phyloP scores from a whole-genome alignment of 1,140 invertebrate species.

The Ostrea denselamellosa region DNA sequence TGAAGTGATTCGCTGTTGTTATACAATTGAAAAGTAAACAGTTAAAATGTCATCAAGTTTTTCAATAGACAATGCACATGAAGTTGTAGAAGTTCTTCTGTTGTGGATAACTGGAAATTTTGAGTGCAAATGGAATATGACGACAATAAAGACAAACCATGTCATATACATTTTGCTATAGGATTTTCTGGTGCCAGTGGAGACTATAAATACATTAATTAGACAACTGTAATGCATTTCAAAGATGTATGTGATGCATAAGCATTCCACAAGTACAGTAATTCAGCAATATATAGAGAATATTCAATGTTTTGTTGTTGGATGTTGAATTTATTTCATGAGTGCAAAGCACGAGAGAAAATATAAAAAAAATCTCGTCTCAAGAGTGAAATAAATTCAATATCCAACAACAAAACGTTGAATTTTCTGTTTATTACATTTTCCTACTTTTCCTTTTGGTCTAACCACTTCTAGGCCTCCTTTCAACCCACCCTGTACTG shows the following conservation, averaged over 20 bases:
- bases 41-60: background rate
- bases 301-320: too few relatives aligned
- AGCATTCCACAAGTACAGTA: background rate
- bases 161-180: background rate
- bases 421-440: too few relatives aligned
- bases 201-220: background rate
- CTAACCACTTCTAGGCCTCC: too few relatives aligned
- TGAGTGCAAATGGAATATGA: background rate
- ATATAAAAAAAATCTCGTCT: too few relatives aligned
- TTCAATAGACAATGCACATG: background rate
- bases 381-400: too few relatives aligned
- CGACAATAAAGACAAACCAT: background rate
- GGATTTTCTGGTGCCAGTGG: background rate
- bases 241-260: background rate
- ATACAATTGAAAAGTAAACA: background rate
- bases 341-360: too few relatives aligned
- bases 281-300: too few relatives aligned
- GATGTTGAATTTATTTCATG: too few relatives aligned
- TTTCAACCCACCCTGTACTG: too few relatives aligned
- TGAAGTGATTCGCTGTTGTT: background rate
- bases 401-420: too few relatives aligned
- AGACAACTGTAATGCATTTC: background rate
- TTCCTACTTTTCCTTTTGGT: too few relatives aligned
- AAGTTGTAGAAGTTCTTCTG: background rate
- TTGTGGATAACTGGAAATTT: background rate